Base-by-base conservation (phyloP, 2,113 vertebrate species). In the Genyomyrus donnyi region DNA sequence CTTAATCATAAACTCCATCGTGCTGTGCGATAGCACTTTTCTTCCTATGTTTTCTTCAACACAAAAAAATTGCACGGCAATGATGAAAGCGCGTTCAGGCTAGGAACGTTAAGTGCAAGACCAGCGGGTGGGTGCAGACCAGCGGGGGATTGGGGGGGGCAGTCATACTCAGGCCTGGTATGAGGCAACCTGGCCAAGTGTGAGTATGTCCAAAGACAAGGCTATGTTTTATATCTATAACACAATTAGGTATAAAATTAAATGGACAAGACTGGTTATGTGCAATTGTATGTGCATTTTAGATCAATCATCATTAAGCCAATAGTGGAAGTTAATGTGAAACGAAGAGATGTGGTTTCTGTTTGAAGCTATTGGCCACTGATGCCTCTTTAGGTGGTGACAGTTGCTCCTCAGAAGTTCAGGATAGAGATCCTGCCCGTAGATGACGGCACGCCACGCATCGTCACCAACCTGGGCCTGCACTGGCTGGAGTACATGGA, bases 401-500 rank as follows among this genome's bases (percentile, higher is more conserved):
- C 98, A 0, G 97, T 97, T 0, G 95, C 97, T 2, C 98, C 97
- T 0, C 98, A 99, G 93, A 97, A 95, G 91, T 99, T 99, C 92
- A 96, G 93, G 90, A 95, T 99, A 19, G 97, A 98, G 5, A 94
- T 99, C 88, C 95, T 98, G 13, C 97, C 98, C 0, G 98, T 98
- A 21, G 98, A 99, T 15, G 96, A 98, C 0, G 97, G 98, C 1
- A 97, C 97, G 0, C 98, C 98, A 0, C 96, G 96, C 13, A 97
- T 99, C 2, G 92, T 99, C 92, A 97, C 97, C 93, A 99, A 99
- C 93, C 93, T 98, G 91, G 98, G 98, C 1, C 94, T 99, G 66
- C 98, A 98, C 92, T 99, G 98, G 98, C 94, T 99, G 92, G 98
- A 99, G 91, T 97, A 98, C 90, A 91, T 94, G 90, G 97, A 98